Evolutionary conservation across 1,140 invertebrate genomes (phyloP), one percentile per base, ranked within the genome.

Genomic region (Chironomus striatipennis): DNA sequence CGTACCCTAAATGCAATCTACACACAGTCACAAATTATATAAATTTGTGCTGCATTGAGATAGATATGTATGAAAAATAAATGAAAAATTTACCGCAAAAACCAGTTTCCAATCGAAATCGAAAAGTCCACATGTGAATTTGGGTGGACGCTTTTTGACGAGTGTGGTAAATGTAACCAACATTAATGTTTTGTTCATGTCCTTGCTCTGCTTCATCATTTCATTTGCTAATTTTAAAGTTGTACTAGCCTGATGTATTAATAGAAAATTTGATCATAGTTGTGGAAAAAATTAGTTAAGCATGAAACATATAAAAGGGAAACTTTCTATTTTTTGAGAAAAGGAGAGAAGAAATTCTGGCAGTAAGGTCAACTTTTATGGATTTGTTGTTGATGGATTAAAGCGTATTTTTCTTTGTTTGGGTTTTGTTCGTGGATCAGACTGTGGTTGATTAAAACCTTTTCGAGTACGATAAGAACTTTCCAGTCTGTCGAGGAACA

Each of bases 81-180:
- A 20, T 21, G n/a, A 18, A 3, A 57, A 21, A 70, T 17, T 70
- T 20, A 70, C 65, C 17, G 65, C 65, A 21, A 18, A 70, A 9
- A 70, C 65, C 20, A 70, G 20, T 20, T 70, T 70, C 65, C 65
- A 70, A 70, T 70, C 65, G 18, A 70, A 70, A 70, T 18, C 65
- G 20, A 70, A 70, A 8, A 70, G 20, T 70, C 65, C 65, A 10
- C 65, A 70, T 2, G 65, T 20, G 17, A 70, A 70, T 7, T 70
- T 70, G 17, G 65, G 65, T 9, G 6, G 3, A 20, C 65, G 7
- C 10, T 21, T 18, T 20, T 18, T 20, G 20, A 70, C 65, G 17
- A 20, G 65, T 20, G 65, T 20, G 20, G 17, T 70, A 70, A 70
- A 70, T 20, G 65, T 70, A 9, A 70, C 17, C 2, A 70, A 10